Evolutionary conservation across 2,888 invertebrate species (phyloP).

Genomic region (Amblyteles armatorius): DNA sequence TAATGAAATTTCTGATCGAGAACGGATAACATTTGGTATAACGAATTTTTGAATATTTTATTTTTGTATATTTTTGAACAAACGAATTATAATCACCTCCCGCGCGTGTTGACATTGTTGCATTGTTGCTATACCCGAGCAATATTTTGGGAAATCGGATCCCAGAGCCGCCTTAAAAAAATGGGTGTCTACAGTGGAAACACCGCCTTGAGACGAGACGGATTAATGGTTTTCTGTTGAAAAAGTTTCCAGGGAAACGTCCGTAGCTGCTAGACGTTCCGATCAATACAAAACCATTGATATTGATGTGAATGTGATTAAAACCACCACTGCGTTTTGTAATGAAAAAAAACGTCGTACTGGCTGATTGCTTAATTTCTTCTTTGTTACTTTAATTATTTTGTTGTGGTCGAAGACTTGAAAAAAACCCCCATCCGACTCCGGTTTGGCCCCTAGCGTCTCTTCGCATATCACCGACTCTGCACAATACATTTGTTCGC

Average conservation of each 20-base stretch:
- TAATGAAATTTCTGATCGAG: too few species aligned
- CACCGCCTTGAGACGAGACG: background rate
- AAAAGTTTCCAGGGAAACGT: conserved; percentile 77
- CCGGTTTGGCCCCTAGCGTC: conserved; percentile 19
- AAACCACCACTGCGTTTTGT: conserved; percentile 77
- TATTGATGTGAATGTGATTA: conserved; percentile 83
- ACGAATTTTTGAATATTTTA: too few species aligned
- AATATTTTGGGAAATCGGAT: too few species aligned
- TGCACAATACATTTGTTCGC: background rate
- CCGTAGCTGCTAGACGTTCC: conserved; percentile 81
- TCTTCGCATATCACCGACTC: background rate
- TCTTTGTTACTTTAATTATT: conserved; percentile 73
- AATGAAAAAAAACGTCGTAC: conserved; percentile 83
- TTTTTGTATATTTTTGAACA: too few species aligned
- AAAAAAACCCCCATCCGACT: conserved; percentile 7
- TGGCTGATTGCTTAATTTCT: conserved; percentile 84
- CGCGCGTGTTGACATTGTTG: too few species aligned
- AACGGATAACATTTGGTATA: too few species aligned
- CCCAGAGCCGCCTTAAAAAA: too few species aligned
- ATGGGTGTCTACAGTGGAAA: background rate
- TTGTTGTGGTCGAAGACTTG: conserved; percentile 41
- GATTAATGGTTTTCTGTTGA: conserved; percentile 67
- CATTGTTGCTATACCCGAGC: too few species aligned
- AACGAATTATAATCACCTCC: too few species aligned
- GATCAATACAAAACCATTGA: conserved; percentile 82